phyloP scores from a whole-genome alignment of 1,140 invertebrate genomes.

The Drosophila rhopaloa region DNA sequence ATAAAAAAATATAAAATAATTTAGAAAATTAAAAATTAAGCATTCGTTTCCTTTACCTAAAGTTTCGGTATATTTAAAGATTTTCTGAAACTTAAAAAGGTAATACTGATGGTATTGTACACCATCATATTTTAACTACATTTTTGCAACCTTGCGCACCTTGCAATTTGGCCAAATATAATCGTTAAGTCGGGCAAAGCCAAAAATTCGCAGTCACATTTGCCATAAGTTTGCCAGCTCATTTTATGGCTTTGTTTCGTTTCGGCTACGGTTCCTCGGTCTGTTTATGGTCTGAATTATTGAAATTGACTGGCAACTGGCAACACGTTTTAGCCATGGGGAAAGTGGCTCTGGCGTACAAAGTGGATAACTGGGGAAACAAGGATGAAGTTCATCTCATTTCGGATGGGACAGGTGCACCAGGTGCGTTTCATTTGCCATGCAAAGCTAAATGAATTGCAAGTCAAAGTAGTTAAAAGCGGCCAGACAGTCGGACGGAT shows the following conservation, averaged over 20 bases:
- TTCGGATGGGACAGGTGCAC: constrained; percentile 23
- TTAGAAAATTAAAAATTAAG: no score
- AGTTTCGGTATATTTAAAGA: no score
- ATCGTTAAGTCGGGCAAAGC: constrained; percentile 27
- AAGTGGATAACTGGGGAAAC: background rate
- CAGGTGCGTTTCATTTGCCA: constrained; percentile 68
- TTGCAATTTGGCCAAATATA: constrained; percentile 23
- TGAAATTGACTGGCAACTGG: constrained; percentile 51
- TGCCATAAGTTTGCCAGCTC: constrained; percentile 49
- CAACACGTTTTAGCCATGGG: constrained; percentile 27
- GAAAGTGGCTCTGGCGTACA: background rate
- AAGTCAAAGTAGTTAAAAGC: constrained; percentile 74
- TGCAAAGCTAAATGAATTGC: constrained; percentile 75
- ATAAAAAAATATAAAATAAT: background rate
- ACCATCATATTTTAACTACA: background rate
- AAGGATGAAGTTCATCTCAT: constrained; percentile 12
- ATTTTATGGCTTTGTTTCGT: constrained; percentile 62
- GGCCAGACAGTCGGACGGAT: constrained; percentile 18
- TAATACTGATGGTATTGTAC: no score
- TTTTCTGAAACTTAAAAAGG: no score
- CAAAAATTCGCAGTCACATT: constrained; percentile 8
- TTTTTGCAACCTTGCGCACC: constrained; percentile 2
- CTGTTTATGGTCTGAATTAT: constrained; percentile 47
- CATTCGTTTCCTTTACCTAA: no score
- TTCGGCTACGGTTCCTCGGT: constrained; percentile 4